Evolutionary conservation across 2,113 vertebrate species (phyloP).

Genomic region (Sceloporus tristichus): DNA sequence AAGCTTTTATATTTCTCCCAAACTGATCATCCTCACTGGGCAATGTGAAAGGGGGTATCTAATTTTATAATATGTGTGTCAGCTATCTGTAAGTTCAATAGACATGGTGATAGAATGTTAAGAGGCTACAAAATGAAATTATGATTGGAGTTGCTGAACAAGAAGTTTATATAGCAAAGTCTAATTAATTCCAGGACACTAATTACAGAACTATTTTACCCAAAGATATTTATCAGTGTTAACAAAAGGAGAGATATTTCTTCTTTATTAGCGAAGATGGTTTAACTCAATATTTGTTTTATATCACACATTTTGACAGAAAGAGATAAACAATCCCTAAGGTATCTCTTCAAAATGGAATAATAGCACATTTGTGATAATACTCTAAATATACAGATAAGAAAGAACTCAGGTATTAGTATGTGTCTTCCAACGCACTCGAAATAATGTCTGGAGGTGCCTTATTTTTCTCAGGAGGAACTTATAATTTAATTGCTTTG

Average conservation of each 20-base stretch:
- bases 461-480: neutral
- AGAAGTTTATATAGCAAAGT: neutral
- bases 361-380: slow-evolving; percentile 15
- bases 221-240: neutral
- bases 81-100: neutral
- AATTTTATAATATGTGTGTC: neutral
- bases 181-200: too few species aligned
- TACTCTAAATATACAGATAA: slow-evolving; percentile 3
- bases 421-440: accelerated
- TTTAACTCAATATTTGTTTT: slow-evolving; percentile 10
- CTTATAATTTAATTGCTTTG: slow-evolving; percentile 31
- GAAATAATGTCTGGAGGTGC: neutral
- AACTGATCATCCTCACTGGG: too few species aligned
- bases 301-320: slow-evolving; percentile 1
- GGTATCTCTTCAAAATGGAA: slow-evolving; percentile 9
- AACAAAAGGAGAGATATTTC: neutral
- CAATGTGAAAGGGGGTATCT: neutral
- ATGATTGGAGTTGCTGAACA: neutral
- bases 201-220: neutral
- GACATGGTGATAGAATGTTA: neutral
- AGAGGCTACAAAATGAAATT: neutral
- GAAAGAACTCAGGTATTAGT: neutral
- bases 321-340: neutral
- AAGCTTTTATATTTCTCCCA: too few species aligned
- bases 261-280: neutral